These are phyloP conservation scores for Hipparchia semele DNA, from an alignment of 2,888 invertebrate species.

Conservation along the genomic window DNA sequence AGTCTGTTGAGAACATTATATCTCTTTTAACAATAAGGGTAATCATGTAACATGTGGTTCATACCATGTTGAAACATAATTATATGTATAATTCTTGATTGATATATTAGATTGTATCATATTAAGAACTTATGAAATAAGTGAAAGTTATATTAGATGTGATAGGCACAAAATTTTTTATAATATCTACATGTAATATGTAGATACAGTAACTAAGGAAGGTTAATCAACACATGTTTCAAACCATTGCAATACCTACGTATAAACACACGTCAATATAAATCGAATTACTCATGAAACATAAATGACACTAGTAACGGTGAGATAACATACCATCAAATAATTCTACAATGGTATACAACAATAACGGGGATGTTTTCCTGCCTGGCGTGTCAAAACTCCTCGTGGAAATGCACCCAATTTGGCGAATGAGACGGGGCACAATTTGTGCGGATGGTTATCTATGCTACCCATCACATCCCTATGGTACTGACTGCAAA, in stretches of 20 bases:
- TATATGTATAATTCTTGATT: too few species aligned
- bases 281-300: conserved; percentile 7
- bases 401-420: conserved; percentile 76
- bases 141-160: too few species aligned
- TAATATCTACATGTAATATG: too few species aligned
- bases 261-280: background rate
- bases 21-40: conserved; percentile 4
- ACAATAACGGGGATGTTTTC: conserved; percentile 55
- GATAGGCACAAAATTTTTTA: too few species aligned
- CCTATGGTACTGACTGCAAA: conserved; percentile 61
- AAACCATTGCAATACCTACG: background rate
- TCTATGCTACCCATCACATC: conserved; percentile 68
- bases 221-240: too few species aligned
- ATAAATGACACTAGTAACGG: conserved; percentile 31
- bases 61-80: too few species aligned
- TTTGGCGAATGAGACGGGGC: conserved; percentile 74
- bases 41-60: background rate
- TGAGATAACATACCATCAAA: conserved; percentile 41
- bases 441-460: conserved; percentile 78
- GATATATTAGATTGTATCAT: too few species aligned
- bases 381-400: conserved; percentile 69
- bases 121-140: too few species aligned
- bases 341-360: conserved; percentile 40
- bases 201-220: too few species aligned
- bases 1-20: conserved; percentile 8